Conservation (phyloP, 2,888 invertebrate genomes). For the Apocheima hispidaria region DNA sequence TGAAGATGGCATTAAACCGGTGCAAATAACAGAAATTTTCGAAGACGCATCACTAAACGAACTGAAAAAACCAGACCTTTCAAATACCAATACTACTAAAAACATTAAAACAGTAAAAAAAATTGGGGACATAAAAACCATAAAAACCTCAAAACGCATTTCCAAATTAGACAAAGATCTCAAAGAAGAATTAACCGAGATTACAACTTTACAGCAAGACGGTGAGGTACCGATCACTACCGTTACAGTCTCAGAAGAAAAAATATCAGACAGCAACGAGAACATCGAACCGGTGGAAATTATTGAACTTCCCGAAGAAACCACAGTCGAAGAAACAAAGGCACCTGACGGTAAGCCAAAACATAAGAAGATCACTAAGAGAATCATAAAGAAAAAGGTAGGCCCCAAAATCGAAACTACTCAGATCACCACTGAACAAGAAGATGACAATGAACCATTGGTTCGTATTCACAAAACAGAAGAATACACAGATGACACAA, state of each 20-base stretch:
- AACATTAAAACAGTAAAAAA: too few species aligned
- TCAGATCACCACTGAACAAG: background rate
- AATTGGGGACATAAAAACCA: background rate
- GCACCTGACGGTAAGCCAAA: background rate
- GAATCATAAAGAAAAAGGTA: background rate
- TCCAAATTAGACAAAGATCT: background rate
- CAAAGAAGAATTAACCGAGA: background rate
- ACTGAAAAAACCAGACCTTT: too few species aligned
- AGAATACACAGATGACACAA: background rate
- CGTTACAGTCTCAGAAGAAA: background rate
- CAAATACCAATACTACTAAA: background rate
- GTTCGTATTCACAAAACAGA: background rate
- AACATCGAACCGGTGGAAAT: background rate
- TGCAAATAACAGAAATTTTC: constrained; percentile 11
- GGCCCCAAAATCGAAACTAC: background rate
- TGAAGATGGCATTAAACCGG: constrained; percentile 47
- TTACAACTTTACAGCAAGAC: background rate
- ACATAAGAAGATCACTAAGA: background rate
- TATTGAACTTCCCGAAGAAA: background rate
- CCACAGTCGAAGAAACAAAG: background rate
- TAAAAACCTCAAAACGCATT: background rate
- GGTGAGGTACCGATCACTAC: background rate
- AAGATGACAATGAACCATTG: background rate
- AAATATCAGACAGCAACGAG: background rate
- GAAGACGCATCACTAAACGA: constrained; percentile 8